These are phyloP conservation scores for Pollimyrus isidori DNA, from an alignment of 2,113 vertebrate species.

Conservation along the genomic window DNA sequence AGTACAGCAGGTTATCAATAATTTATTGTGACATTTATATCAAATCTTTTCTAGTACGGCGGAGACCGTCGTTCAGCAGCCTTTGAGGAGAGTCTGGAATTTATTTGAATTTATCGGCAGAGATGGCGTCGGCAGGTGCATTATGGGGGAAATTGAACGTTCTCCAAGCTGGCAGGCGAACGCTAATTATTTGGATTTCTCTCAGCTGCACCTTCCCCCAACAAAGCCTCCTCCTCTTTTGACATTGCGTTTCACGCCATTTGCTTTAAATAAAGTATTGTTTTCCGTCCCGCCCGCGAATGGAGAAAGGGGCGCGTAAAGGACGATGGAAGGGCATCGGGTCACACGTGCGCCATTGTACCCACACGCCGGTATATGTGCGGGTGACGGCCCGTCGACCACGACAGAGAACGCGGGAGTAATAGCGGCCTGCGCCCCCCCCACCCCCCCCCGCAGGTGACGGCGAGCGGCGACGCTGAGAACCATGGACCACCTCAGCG, in stretches of 20 bases:
- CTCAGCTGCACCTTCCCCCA: not conserved
- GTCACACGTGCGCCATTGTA: not conserved
- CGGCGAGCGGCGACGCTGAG: slow-evolving; percentile 74
- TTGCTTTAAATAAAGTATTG: not conserved
- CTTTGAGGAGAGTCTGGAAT: not conserved
- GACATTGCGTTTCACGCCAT: not conserved
- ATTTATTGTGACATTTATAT: not conserved
- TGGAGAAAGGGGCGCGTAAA: not conserved
- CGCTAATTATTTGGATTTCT: not conserved
- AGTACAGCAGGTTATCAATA: not conserved
- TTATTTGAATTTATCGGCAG: not conserved
- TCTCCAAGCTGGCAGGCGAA: not conserved
- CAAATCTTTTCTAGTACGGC: not conserved
- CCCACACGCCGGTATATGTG: not conserved
- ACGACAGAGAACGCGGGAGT: not conserved
- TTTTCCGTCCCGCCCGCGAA: not conserved
- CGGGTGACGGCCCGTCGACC: not conserved
- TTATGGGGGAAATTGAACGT: not conserved
- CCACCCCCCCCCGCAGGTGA: slow-evolving; percentile 62
- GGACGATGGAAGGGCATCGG: not conserved
- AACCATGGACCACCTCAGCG: slow-evolving; percentile 89
- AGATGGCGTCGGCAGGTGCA: not conserved
- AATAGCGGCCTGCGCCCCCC: not conserved
- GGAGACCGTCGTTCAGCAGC: not conserved
- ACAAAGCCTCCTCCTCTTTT: not conserved